A percentile compares a stretch with the other conserved stretches of the same genome.
These are phyloP conservation scores for Lacanobia oleracea DNA, from an alignment of 2,888 invertebrate species.

Conservation along the genomic window DNA sequence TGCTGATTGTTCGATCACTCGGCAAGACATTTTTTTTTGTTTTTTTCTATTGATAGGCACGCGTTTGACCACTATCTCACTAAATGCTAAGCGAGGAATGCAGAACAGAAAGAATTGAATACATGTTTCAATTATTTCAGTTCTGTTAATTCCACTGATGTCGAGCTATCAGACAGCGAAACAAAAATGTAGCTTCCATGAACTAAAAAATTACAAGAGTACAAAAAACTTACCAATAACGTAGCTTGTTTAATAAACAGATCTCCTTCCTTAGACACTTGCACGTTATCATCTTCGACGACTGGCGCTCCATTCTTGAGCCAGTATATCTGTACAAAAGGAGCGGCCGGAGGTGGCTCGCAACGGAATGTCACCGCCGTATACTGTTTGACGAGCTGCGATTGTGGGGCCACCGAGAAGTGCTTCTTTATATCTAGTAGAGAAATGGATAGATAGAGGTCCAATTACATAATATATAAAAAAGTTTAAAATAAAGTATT, in stretches of 20 bases:
- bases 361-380: conserved; percentile 96
- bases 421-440: conserved; percentile 95
- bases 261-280: conserved; percentile 95
- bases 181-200: too few species aligned
- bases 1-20: too few species aligned
- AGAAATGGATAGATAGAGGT: rapidly evolving
- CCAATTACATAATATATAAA: not conserved
- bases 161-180: not conserved
- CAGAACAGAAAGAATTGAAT: too few species aligned
- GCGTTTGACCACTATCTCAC: too few species aligned
- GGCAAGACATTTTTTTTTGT: too few species aligned
- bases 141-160: not conserved
- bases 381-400: conserved; percentile 95
- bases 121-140: not conserved
- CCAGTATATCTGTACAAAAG: conserved; percentile 96
- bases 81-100: too few species aligned
- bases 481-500: too few species aligned
- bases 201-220: too few species aligned
- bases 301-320: conserved; percentile 94
- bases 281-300: conserved; percentile 91
- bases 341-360: conserved; percentile 96
- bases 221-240: conserved; percentile 87
- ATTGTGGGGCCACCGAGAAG: conserved; percentile 97
- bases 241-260: conserved; percentile 96
- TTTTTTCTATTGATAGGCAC: too few species aligned